These are phyloP conservation scores for Drosophila quinaria DNA, from an alignment of 2,888 invertebrate genomes.

Conservation along the genomic window DNA sequence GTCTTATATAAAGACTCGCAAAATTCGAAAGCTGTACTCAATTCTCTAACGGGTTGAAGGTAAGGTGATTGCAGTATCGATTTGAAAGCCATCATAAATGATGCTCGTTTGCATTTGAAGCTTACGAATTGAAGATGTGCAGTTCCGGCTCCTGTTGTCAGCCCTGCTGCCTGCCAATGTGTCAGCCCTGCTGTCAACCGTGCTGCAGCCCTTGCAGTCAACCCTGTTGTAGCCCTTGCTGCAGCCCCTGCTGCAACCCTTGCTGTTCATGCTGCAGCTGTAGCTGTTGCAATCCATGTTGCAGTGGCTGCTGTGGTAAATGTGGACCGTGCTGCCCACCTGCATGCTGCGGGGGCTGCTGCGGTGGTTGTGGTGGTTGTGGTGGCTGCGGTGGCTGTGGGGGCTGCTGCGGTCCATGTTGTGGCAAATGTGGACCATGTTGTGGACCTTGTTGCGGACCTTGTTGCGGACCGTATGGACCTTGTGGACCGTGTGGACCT, in stretches of 20 bases:
- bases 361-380: slow-evolving; percentile 26
- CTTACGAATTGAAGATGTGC: slow-evolving; percentile 61
- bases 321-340: slow-evolving; percentile 40
- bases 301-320: slow-evolving; percentile 43
- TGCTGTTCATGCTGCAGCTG: slow-evolving; percentile 13
- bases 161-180: slow-evolving; percentile 41
- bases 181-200: slow-evolving; percentile 43
- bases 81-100: background rate
- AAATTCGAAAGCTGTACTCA: slow-evolving; percentile 44
- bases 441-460: slow-evolving; percentile 25
- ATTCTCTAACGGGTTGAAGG: slow-evolving; percentile 72
- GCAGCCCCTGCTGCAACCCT: slow-evolving; percentile 33
- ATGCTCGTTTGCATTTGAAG: background rate
- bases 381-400: slow-evolving; percentile 36
- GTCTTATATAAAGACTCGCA: background rate
- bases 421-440: slow-evolving; percentile 31
- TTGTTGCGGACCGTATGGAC: slow-evolving; percentile 38
- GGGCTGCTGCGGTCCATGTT: slow-evolving; percentile 49
- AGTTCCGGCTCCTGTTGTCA: slow-evolving; percentile 53
- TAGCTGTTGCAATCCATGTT: slow-evolving; percentile 12
- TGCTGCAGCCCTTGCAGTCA: slow-evolving; percentile 35
- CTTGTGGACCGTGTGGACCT: slow-evolving; percentile 39
- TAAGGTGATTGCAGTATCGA: slow-evolving; percentile 17
- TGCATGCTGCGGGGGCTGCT: slow-evolving; percentile 40
- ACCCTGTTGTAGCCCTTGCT: slow-evolving; percentile 51